Percentiles rank a stretch among this genome's conserved stretches.
phyloP scores from a whole-genome alignment of 2,113 vertebrate species.

The Osmerus mordax region DNA sequence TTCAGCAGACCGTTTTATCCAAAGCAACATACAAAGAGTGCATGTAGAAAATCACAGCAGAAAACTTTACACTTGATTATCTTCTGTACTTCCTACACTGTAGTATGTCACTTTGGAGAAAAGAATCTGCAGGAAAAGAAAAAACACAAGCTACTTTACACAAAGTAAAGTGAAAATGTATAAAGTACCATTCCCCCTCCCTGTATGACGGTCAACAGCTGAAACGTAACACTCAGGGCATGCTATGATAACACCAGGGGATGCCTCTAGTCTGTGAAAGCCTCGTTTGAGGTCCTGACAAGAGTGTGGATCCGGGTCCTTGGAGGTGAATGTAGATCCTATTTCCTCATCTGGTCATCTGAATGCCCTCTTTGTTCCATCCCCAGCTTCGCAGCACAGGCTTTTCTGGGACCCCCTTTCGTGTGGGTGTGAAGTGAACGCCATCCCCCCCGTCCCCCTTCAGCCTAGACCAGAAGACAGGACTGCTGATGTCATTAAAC shows the following conservation, averaged over 20 bases:
- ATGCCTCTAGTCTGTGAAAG: constrained; percentile 20
- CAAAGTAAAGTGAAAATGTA: background rate
- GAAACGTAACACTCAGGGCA: constrained; percentile 21
- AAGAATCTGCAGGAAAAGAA: background rate
- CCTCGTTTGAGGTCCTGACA: constrained; percentile 42
- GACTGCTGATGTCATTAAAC: constrained; percentile 7
- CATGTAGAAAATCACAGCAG: background rate
- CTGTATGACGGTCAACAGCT: constrained; percentile 2
- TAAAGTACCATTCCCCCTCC: no score
- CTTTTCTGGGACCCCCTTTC: background rate
- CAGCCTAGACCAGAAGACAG: background rate
- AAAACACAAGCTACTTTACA: background rate
- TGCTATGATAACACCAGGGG: constrained; percentile 17
- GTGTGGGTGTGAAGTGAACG: constrained; percentile 3
- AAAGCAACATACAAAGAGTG: background rate
- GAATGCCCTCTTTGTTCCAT: constrained; percentile 49
- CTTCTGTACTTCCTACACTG: no score
- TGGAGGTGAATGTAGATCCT: constrained; percentile 15
- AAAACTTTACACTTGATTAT: no score
- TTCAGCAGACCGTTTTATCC: background rate
- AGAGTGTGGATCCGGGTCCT: constrained; percentile 33
- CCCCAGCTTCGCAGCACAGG: constrained; percentile 22
- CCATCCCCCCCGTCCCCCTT: no score
- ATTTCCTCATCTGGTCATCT: background rate
- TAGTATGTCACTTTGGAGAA: background rate